phyloP scores from a whole-genome alignment of 2,888 invertebrate genomes.

The Calameuta idolon region DNA sequence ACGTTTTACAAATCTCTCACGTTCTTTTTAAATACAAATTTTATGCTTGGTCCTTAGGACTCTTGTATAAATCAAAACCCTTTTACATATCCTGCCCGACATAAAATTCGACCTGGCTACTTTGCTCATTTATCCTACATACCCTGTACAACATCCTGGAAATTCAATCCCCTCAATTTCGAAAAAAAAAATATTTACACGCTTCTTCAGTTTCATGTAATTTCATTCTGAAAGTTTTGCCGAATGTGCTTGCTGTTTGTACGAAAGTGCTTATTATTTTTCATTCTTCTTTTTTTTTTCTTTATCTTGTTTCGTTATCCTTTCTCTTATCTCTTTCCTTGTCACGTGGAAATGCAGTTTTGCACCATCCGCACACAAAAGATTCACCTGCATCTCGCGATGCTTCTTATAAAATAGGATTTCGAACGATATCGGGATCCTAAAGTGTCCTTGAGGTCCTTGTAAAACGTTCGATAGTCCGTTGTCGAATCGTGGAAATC shows the following conservation, averaged over 20 bases:
- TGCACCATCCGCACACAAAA: neutral
- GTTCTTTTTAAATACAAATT: neutral
- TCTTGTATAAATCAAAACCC: neutral
- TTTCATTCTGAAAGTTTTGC: neutral
- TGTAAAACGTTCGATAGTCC: neutral
- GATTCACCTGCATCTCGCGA: neutral
- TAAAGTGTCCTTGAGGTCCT: neutral
- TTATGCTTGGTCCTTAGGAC: neutral
- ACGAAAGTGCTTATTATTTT: neutral
- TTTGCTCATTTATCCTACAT: neutral
- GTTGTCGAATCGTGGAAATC: neutral
- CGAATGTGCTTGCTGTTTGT: neutral
- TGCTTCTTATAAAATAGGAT: neutral
- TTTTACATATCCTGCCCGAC: neutral
- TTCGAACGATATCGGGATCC: neutral
- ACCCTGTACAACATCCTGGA: neutral
- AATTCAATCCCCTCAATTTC: accelerated
- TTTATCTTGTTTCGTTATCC: neutral
- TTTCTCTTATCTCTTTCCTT: neutral
- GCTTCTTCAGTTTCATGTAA: neutral
- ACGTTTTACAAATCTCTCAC: neutral
- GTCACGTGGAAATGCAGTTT: neutral
- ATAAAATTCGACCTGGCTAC: neutral
- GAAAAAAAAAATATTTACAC: neutral
- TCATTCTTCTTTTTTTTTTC: neutral